Base-by-base conservation (phyloP, 2,888 invertebrate genomes). In the Leptopilina myrica region DNA sequence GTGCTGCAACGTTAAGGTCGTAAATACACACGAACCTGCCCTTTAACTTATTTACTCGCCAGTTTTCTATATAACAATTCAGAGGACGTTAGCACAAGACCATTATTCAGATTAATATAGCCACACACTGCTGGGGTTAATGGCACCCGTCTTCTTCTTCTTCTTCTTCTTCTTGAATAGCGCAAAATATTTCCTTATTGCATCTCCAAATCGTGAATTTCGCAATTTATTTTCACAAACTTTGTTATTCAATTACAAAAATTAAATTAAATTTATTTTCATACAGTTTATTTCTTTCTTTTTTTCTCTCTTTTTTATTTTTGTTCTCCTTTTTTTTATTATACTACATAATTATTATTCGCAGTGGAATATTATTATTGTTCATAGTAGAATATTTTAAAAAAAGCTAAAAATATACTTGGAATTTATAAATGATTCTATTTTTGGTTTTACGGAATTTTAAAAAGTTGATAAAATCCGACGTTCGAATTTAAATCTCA, bases 1-100 rank as follows among this genome's bases (percentile, higher is more conserved):
- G 80, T 65, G 76, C 46, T 11, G 9, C 66, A 56, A 40, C 81
- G 81, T 78, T 43, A 78, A 73, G 81, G 73, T 80, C 81, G 80
- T 79, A 79, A 53, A 69, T 69, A 26, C 49, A 69, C 69, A 69
- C 69, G 69, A 69, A 53, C 14, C 69, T 69, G 69, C 69, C 69
- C 69, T 69, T 62, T 73, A 73, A 56, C 56, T 73, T 73, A 73
- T 59, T 73, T 73, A 59, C 73, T 73, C 11, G 33, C 56, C 33
- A 40, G 56, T 59, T 73, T 73, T 73, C 49, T 49, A 49, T 46
- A 46, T 11, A 73, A 40, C 33, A 40, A 59, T 56, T 11, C 15
- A 56, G 56, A 56, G 56, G 56, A 73, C 33, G 56, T 73, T 73
- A 59, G n/a, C 40, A 33, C 73, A 11, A 7, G 56, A 9, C 40